Conservation (phyloP, 2,797 vertebrate genomes). For the Leuciscus waleckii region DNA sequence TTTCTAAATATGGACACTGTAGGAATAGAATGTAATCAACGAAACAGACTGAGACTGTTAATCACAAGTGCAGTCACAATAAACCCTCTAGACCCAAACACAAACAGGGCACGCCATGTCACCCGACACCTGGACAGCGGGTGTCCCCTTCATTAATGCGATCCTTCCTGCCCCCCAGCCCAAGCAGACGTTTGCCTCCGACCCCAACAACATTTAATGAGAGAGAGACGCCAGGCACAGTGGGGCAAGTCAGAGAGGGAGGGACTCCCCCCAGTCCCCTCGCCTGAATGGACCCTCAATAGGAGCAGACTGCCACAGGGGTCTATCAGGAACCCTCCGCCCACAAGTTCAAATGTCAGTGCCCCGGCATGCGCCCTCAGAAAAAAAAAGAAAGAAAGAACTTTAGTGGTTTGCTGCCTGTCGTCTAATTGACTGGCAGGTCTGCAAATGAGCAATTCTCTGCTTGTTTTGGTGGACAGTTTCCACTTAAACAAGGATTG, state of each 20-base stretch:
- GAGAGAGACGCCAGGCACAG: constrained; percentile 71
- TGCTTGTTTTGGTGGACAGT: constrained; percentile 16
- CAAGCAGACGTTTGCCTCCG: constrained; percentile 59
- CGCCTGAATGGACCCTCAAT: constrained; percentile 26
- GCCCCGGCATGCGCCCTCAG: constrained; percentile 64
- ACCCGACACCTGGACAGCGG: constrained; percentile 56
- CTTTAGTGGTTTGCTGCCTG: constrained; percentile 44
- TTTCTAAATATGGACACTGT: constrained; percentile 1
- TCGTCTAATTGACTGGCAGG: constrained; percentile 61
- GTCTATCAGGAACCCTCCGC: constrained; percentile 52
- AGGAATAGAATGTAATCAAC: neutral
- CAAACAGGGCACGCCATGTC: constrained; percentile 26
- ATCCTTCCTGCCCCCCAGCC: constrained; percentile 62
- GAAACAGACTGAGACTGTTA: constrained; percentile 9
- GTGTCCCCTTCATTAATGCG: constrained; percentile 62
- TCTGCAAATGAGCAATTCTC: constrained; percentile 49
- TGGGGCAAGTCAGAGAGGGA: constrained; percentile 60
- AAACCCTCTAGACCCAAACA: constrained; percentile 48
- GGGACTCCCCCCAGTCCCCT: constrained; percentile 13
- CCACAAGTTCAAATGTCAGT: constrained; percentile 69
- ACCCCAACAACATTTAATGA: constrained; percentile 76
- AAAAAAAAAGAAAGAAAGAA: constrained; percentile 56
- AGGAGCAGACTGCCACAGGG: constrained; percentile 49
- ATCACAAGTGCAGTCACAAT: constrained; percentile 22
- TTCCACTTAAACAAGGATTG: constrained; percentile 5